Percentiles rank a stretch among this genome's conserved stretches.
Evolutionary conservation across 2,888 invertebrate species (phyloP).

Genomic region (Seladonia tumulorum): DNA sequence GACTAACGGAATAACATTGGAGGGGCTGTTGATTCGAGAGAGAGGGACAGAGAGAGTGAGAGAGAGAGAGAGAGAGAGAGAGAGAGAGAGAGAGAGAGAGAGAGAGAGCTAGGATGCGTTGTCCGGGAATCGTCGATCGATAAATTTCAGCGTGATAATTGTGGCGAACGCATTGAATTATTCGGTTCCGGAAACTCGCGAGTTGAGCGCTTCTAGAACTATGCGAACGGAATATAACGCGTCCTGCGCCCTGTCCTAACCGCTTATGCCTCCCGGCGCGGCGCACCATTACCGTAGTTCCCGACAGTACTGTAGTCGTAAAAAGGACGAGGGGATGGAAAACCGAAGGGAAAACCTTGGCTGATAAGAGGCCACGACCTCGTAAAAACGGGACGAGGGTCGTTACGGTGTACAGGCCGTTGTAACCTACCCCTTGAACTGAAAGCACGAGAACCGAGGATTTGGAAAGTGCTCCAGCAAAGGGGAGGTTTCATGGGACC

Average conservation of each 20-base stretch:
- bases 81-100: background rate
- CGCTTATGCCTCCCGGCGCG: background rate
- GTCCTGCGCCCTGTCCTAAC: background rate
- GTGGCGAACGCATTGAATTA: constrained; percentile 44
- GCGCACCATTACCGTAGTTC: background rate
- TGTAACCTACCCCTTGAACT: background rate
- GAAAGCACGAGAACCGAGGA: constrained; percentile 6
- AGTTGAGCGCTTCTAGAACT: constrained; percentile 31
- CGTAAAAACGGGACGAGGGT: constrained; percentile 26
- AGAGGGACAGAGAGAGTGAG: background rate
- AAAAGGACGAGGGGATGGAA: background rate
- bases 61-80: background rate
- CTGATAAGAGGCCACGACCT: background rate
- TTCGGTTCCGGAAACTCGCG: constrained; percentile 12
- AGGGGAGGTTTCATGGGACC: background rate
- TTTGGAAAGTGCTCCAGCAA: background rate
- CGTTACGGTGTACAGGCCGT: background rate
- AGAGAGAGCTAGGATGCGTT: background rate
- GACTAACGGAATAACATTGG: background rate
- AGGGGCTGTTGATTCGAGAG: background rate
- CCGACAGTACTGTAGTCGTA: constrained; percentile 32
- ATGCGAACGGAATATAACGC: constrained; percentile 16
- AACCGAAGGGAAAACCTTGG: background rate
- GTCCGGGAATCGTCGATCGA: constrained; percentile 37
- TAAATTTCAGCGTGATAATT: constrained; percentile 50